phyloP scores from a whole-genome alignment of 2,797 vertebrate genomes.

The Coracias cyanogaster region DNA sequence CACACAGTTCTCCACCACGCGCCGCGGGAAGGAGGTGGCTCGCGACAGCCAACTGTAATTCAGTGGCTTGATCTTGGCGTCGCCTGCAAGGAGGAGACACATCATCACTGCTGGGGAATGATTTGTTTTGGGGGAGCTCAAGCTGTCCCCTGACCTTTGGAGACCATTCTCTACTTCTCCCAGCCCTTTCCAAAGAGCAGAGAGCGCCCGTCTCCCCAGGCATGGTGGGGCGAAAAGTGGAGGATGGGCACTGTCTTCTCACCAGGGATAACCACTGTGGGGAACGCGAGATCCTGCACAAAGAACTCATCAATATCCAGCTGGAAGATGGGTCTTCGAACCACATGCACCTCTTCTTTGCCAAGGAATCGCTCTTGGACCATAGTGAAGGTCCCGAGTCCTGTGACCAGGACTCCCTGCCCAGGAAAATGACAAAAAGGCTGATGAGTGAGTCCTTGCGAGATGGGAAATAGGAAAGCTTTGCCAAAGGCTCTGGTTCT shows the following conservation, averaged over 20 bases:
- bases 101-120: background rate
- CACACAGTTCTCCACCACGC: background rate
- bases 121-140: background rate
- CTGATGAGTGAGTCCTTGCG: background rate
- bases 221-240: background rate
- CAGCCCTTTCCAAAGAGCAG: background rate
- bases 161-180: background rate
- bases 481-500: background rate
- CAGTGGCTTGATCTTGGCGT: background rate
- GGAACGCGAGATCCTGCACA: background rate
- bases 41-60: background rate
- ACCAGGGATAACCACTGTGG: background rate
- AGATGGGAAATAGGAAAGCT: background rate
- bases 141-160: background rate
- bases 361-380: background rate
- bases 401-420: background rate
- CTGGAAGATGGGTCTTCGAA: background rate
- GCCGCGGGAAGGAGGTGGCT: background rate
- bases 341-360: background rate
- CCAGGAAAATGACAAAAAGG: background rate
- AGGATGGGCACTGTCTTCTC: background rate
- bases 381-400: background rate
- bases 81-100: background rate
- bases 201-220: background rate
- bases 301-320: accelerated